phyloP scores from a whole-genome alignment of 2,888 invertebrate genomes.

The Metellina segmentata region DNA sequence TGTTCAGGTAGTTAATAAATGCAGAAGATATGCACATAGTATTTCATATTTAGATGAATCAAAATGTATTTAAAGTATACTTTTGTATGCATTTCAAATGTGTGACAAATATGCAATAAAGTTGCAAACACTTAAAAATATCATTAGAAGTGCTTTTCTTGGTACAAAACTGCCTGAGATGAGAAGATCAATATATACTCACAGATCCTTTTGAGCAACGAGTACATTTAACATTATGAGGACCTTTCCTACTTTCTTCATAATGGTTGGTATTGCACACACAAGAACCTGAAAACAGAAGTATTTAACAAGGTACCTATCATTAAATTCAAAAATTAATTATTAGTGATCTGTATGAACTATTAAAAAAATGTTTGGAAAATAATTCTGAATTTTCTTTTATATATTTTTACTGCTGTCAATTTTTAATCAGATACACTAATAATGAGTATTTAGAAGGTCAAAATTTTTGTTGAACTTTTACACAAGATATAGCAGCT shows the following conservation, averaged over 20 bases:
- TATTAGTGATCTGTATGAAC: background rate
- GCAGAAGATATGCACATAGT: no score
- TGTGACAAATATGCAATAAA: no score
- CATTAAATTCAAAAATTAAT: background rate
- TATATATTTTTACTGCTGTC: no score
- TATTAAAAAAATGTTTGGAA: background rate
- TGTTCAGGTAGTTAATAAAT: no score
- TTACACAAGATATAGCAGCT: no score
- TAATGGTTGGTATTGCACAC: slow-evolving; percentile 57
- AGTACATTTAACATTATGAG: slow-evolving; percentile 57
- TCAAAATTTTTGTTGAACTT: no score
- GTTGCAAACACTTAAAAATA: no score
- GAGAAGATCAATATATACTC: background rate
- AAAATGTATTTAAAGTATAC: no score
- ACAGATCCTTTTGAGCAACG: slow-evolving; percentile 58
- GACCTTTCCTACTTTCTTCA: slow-evolving; percentile 40
- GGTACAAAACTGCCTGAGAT: background rate
- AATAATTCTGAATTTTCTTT: background rate
- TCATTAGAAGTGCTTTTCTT: background rate
- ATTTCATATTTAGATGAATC: no score
- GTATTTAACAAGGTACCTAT: background rate
- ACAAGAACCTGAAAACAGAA: slow-evolving; percentile 56
- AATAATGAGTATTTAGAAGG: background rate
- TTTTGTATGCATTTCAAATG: no score
- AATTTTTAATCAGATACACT: background rate